Percentiles rank a stretch among this genome's conserved stretches.
Evolutionary conservation across 2,113 vertebrate genomes (phyloP).

Genomic region (Brachypodius melanocephalos): DNA sequence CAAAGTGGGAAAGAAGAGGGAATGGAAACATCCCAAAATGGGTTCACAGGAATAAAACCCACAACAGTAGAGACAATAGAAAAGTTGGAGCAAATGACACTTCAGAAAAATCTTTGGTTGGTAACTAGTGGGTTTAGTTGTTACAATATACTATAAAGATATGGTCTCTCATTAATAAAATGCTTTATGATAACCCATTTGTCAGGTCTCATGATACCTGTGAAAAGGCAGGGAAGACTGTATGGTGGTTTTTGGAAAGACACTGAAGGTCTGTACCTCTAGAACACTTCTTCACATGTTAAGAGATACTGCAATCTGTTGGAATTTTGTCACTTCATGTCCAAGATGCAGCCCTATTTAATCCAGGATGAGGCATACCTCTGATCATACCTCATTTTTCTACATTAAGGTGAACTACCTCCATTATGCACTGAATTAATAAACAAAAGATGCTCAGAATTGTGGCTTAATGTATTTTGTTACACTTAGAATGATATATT

Average conservation of each 20-base stretch:
- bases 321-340: rapidly evolving
- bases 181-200: background rate
- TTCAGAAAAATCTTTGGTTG: background rate
- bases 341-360: background rate
- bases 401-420: background rate
- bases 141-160: background rate
- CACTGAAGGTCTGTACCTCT: background rate
- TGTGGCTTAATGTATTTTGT: background rate
- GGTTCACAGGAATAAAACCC: background rate
- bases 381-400: background rate
- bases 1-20: background rate
- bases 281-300: background rate
- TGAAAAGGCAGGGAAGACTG: background rate
- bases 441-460: background rate
- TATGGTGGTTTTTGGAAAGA: background rate
- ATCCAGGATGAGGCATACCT: background rate
- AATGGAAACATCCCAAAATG: background rate
- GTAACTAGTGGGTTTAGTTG: background rate
- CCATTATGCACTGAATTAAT: background rate
- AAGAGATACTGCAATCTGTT: background rate
- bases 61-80: background rate
- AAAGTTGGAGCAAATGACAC: background rate
- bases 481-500: background rate
- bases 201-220: background rate
- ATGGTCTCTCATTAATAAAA: rapidly evolving